A percentile compares a stretch with the other conserved stretches of the same genome.
Conservation (phyloP, 1,140 invertebrate species). For the Hycleus cichorii region DNA sequence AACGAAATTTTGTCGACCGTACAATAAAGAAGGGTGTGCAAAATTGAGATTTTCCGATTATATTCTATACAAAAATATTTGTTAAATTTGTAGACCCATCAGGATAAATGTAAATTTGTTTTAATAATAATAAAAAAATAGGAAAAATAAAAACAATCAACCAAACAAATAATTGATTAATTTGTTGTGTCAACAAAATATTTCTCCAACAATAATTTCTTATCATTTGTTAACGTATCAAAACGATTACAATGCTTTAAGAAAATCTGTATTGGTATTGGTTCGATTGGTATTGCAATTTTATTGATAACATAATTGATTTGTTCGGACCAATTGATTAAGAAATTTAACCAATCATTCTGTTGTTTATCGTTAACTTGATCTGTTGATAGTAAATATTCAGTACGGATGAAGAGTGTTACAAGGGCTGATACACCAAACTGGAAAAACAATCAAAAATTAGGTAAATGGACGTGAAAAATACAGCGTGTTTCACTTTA, state of each 20-base stretch:
- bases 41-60: no score
- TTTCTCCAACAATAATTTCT: conserved; percentile 27
- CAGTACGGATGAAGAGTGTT: conserved; percentile 31
- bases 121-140: conserved; percentile 4
- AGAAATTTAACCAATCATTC: conserved; percentile 32
- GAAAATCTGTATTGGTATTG: conserved; percentile 31
- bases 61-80: no score
- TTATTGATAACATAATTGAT: conserved; percentile 16
- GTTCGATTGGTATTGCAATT: conserved; percentile 32
- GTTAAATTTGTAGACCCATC: no score
- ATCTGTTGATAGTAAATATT: conserved; percentile 31
- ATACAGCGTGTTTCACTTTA: no score
- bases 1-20: no score
- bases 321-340: conserved; percentile 30
- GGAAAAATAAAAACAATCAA: not conserved
- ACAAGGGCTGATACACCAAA: conserved; percentile 37
- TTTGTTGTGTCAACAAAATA: conserved; percentile 22
- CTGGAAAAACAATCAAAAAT: conserved; percentile 21
- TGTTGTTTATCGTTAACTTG: conserved; percentile 30
- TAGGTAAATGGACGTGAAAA: not conserved
- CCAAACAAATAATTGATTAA: not conserved
- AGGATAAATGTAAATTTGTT: not conserved
- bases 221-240: conserved; percentile 25
- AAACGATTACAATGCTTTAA: conserved; percentile 33
- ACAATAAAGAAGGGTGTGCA: no score